Base-by-base conservation (phyloP, 2,888 invertebrate species). In the Rhogogaster chlorosoma region DNA sequence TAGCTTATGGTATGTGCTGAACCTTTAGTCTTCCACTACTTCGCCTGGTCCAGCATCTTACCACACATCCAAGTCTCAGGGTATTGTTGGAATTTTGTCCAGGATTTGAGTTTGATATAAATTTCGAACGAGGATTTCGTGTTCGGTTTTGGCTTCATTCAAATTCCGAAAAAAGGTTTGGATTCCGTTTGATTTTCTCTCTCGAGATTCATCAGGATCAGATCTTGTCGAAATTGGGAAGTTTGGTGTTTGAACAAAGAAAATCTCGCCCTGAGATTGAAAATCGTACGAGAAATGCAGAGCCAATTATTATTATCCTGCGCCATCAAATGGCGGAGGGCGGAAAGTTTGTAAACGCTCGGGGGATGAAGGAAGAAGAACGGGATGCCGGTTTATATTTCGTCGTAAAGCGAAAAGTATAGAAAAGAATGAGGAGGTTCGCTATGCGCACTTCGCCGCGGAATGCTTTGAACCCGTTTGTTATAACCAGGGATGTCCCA, bases 401-500 rank as follows among this genome's bases (percentile, higher is more conserved):
- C 42, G n/a, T 32, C n/a, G n/a, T 73, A 42, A 53, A 29, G 32
- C 9, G 1, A 71, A 71, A 71, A 71, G 38, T 36, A 22, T 42
- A 12, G 10, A 15, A 73, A 42, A n/a, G 12, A 38, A 42, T 15
- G 38, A 42, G 0, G 42, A n/a, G 1, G 26, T 42, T 15, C 10
- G 71, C 38, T 42, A 70, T 12, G 22, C 71, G 42, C 42, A 73
- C 22, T 26, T 42, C 9, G 71, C 18, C 49, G 32, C 18, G 77
- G 49, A 77, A 77, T 77, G 49, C 53, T 77, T 77, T 77, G 77
- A 77, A 53, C 77, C 53, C 77, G 49, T 77, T 77, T 26, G 36
- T 80, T 57, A 80, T 61, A 57, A 38, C 61, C 36, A 22, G 61
- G 80, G 61, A 15, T 49, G 67, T 67, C 29, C n/a, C 45, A n/a